Base-by-base conservation (phyloP, 1,140 invertebrate genomes). In the Drosophila serrata region DNA sequence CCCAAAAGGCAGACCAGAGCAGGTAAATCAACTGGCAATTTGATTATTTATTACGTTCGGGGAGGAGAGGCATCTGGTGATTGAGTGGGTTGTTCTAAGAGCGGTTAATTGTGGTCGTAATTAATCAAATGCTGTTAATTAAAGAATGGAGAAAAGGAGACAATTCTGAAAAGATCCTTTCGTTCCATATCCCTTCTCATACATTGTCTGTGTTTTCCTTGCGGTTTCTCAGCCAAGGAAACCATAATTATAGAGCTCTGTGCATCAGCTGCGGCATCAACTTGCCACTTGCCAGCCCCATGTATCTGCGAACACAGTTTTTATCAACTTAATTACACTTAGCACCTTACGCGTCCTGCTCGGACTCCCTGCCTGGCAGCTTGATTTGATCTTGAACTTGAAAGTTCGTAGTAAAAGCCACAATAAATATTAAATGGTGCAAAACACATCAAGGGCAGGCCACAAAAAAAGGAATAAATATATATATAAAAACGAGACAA, bases 41-140 rank as follows among this genome's bases (percentile, higher is more conserved):
- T 87, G 80, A 90, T 90, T 90, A 87, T 87, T 87, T 90, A 87
- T 87, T 80, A 61, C 62, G 27, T 46, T 48, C 33, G 4, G 19
- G 11, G 27, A n/a, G 27, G 31, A 37, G 27, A 13, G n/a, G 56
- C 4, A 13, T 56, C 1, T 22, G 61, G 72, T 87, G 80, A 88
- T 88, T 84, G 76, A 87, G 84, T 84, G 72, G 76, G 68, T 67
- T 85, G 68, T 78, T 67, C 67, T 75, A 75, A 67, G 63, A 49
- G 67, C 56, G 63, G 72, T 65, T 80, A 84, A 88, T 87, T 75
- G 60, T 51, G 56, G 56, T 40, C 31, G 67, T 82, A 79, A 82
- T 88, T 82, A 82, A 86, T 88, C 84, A 87, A 87, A 84, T 82
- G 59, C 81, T 78, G 62, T 90, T 75, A 90, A 85, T 84, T 90